Evolutionary conservation across 92 coral and sea anemone species (phyloP), one percentile per base, ranked within the genome.

Genomic region (Porites rus): DNA sequence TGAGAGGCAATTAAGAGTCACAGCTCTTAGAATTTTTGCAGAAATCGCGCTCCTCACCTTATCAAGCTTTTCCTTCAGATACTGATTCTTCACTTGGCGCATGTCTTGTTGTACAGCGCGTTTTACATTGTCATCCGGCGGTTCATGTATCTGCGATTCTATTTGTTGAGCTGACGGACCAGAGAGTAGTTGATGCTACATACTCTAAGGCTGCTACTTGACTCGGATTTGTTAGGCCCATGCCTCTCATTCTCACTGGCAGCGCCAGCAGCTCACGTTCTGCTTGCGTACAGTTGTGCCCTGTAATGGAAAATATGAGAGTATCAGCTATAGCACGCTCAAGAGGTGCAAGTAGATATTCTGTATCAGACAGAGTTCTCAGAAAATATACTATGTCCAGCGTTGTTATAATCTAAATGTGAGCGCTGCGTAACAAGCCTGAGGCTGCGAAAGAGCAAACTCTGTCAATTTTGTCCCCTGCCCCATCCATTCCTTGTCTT

Each of bases 111-210:
- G 52, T 12, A 70, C n/a, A 24, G 51, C 56, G 17, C 6, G 51
- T 70, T 22, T 70, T 70, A 22, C 18, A 24, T 70, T 70, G 6
- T 70, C 75, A 17, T 70, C 54, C 7, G 51, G 51, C 8, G 51
- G 51, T 51, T 70, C 43, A 54, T 74, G 62, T 24, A 17, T 38
- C 78, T 74, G 78, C 17, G 78, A 74, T 74, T 74, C 64, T 74
- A 74, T 74, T 74, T 74, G 62, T 74, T 74, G 78, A 22, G 78
- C 64, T 19, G 8, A 74, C 46, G 78, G 46, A 70, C 75, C 19
- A 70, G 75, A 70, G 75, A 10, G 20, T 70, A 70, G 75, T 50
- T 24, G 75, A 70, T 20, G 75, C 50, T 70, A 13, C 75, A 70
- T 70, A 24, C 75, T 24, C 75, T 24, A 24, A 70, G 75, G 51